Evolutionary conservation across 2,888 invertebrate species (phyloP), one percentile per base, ranked within the genome.

Genomic region (Augiades crinisus): DNA sequence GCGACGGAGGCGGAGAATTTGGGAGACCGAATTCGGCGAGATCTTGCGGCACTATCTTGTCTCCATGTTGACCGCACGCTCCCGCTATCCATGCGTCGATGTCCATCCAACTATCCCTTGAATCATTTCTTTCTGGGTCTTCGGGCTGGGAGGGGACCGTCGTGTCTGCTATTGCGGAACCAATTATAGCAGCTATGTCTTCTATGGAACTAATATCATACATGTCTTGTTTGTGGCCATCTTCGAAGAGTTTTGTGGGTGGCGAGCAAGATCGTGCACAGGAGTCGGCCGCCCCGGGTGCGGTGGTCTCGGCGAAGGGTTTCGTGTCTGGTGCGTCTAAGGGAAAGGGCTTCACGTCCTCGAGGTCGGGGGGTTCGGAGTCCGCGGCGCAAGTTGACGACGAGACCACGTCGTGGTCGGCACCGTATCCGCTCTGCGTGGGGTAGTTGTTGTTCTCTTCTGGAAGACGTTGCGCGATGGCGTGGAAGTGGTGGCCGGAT

Each of bases 111-210:
- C 94, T 94, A 64, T 96, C 96, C 55, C 95, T 89, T 0, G 95
- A 95, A 44, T 93, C 94, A 59, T 64, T 92, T 83, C 70, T 91
- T 86, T 93, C 93, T 46, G 94, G 95, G 59, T 95, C 95, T 59
- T 92, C 92, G n/a, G 92, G 91, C 55, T 91, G 90, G 13, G 92
- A 92, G n/a, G 95, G 94, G 27, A 95, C 95, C 0, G 96, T 96
- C 6, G 96, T 96, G 68, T 96, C 96, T 1, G 96, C 96, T 64
- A 97, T 96, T 51, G 96, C 96, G 2, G 95, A 96, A 1, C 96
- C 96, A 57, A 96, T 96, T 51, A 96, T 95, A 12, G 95, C 95
- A 0, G 96, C 96, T 56, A 96, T 94, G 66, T 96, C 96, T 60
- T 95, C 95, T 62, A 95, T 94, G 6, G 93, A 93, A 50, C 93